A percentile compares a stretch with the other conserved stretches of the same genome.
Conservation (phyloP, 2,888 invertebrate species). For the Exocentrus adspersus region DNA sequence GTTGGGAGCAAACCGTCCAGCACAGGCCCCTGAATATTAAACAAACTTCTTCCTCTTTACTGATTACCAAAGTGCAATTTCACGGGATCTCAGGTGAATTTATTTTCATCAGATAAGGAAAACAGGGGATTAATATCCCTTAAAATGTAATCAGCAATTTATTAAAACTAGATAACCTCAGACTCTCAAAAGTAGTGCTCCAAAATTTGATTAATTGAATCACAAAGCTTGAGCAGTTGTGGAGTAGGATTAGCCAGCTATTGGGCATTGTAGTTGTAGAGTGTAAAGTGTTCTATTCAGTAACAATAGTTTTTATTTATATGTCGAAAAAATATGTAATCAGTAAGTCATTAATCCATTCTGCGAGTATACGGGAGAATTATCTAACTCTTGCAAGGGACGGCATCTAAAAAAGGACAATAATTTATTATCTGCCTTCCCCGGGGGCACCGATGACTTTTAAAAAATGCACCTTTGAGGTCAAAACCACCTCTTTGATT, state of each 20-base stretch:
- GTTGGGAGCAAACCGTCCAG: slow-evolving; percentile 3
- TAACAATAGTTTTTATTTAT: no score
- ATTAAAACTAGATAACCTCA: not conserved
- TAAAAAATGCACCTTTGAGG: not conserved
- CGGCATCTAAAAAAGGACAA: not conserved
- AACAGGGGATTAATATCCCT: not conserved
- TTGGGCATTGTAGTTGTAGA: no score
- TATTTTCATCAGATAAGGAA: not conserved
- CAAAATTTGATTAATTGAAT: no score
- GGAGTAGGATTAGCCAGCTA: no score
- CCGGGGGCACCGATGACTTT: not conserved
- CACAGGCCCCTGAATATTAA: slow-evolving; percentile 16
- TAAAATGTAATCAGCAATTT: not conserved
- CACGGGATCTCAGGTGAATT: not conserved
- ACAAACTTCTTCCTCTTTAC: slow-evolving; percentile 3
- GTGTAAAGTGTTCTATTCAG: no score
- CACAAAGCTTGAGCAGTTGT: no score
- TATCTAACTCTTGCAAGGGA: not conserved
- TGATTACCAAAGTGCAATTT: slow-evolving; percentile 18
- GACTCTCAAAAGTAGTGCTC: not conserved
- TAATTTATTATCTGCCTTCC: not conserved
- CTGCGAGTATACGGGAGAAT: not conserved
- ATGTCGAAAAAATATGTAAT: not conserved
- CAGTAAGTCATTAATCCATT: not conserved
- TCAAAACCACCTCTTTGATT: no score